A percentile compares a stretch with the other conserved stretches of the same genome.
These are phyloP conservation scores for Argynnis bischoffii DNA, from an alignment of 2,888 invertebrate species.

Conservation along the genomic window DNA sequence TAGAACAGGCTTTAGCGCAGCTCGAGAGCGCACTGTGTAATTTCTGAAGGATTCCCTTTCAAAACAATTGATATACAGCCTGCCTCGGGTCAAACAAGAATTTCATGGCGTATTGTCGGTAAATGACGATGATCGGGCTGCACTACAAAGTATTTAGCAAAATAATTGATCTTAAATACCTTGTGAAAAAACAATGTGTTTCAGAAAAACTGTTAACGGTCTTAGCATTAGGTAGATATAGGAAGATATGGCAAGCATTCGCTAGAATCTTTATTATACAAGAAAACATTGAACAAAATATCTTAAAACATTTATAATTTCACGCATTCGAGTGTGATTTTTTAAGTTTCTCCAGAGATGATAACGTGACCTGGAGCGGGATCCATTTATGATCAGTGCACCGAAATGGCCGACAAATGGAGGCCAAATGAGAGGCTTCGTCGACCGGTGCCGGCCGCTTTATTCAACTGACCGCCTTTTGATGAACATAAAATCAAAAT, in stretches of 20 bases:
- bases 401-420: constrained; percentile 82
- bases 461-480: constrained; percentile 63
- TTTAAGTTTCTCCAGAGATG: constrained; percentile 77
- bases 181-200: neutral
- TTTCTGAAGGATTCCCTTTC: constrained; percentile 63
- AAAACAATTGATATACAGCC: constrained; percentile 60
- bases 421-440: constrained; percentile 81
- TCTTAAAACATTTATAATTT: constrained; percentile 59
- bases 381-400: constrained; percentile 81
- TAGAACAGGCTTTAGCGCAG: constrained; percentile 49
- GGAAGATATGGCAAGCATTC: neutral
- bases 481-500: constrained; percentile 42
- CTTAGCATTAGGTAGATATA: too few relatives aligned
- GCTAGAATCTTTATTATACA: neutral
- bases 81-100: constrained; percentile 48
- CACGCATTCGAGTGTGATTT: constrained; percentile 78
- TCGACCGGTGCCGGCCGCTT: constrained; percentile 70
- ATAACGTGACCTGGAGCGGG: constrained; percentile 79
- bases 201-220: neutral
- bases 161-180: constrained; percentile 16
- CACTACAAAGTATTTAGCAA: constrained; percentile 30
- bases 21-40: constrained; percentile 55
- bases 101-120: constrained; percentile 46
- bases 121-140: constrained; percentile 26
- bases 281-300: constrained; percentile 18